These are phyloP conservation scores for Zootoca vivipara DNA, from an alignment of 2,113 vertebrate genomes.

Conservation along the genomic window DNA sequence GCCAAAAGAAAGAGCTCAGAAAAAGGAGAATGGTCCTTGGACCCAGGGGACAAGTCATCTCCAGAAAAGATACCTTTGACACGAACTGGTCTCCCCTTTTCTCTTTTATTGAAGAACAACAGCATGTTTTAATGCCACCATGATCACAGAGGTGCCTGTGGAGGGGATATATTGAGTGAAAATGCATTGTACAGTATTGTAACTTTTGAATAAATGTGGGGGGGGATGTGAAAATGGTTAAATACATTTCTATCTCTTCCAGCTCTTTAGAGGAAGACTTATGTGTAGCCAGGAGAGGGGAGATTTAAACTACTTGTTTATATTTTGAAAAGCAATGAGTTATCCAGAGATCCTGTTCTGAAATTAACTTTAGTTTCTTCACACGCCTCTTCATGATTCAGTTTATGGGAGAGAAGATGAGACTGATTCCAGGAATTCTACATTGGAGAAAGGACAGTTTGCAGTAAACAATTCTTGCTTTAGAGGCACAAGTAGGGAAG, in stretches of 20 bases:
- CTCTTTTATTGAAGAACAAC: too few species aligned
- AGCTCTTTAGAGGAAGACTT: neutral
- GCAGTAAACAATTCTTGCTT: neutral
- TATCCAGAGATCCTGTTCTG: neutral
- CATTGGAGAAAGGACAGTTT: neutral
- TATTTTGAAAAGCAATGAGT: neutral
- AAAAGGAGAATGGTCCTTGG: neutral
- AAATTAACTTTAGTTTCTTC: neutral
- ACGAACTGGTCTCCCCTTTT: too few species aligned
- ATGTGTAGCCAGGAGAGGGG: neutral
- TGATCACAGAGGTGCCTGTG: too few species aligned
- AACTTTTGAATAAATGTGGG: too few species aligned
- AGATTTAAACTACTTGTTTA: neutral
- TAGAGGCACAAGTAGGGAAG: neutral
- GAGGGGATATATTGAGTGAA: too few species aligned
- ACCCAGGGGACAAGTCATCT: too few species aligned
- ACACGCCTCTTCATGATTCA: neutral
- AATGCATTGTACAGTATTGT: too few species aligned
- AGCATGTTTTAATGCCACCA: too few species aligned
- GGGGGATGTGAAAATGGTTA: neutral
- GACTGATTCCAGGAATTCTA: neutral
- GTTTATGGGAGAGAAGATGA: neutral
- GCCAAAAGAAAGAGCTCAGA: neutral
- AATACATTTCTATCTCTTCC: neutral
- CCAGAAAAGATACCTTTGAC: too few species aligned